Conservation (phyloP, 2,797 vertebrate genomes). For the Ptychadena robeensis region DNA sequence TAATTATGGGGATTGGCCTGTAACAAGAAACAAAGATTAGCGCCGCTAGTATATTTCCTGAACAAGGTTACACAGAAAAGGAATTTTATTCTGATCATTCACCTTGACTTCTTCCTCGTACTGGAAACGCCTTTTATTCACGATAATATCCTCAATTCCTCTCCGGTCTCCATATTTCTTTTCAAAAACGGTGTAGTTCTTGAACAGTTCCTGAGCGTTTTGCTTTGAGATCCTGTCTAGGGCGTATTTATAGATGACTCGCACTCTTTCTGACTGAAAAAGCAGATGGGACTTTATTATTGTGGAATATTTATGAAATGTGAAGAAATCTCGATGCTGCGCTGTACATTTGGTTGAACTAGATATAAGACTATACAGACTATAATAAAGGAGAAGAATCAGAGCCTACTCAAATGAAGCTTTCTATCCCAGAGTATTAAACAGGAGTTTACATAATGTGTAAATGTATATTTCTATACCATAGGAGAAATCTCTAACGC, state of each 20-base stretch:
- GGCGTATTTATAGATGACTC: slow-evolving; percentile 96
- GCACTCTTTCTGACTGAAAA: slow-evolving; percentile 90
- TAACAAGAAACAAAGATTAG: slow-evolving; percentile 28
- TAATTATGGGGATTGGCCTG: slow-evolving; percentile 97
- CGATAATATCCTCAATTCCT: slow-evolving; percentile 97
- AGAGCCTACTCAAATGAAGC: no score
- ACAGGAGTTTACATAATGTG: neutral
- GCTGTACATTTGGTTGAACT: no score
- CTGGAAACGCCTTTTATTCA: slow-evolving; percentile 94
- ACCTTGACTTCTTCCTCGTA: slow-evolving; percentile 99
- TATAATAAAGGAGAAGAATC: no score
- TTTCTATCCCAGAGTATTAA: no score
- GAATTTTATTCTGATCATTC: neutral
- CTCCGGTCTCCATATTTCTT: slow-evolving; percentile 96
- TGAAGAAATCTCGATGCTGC: no score
- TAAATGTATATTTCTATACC: neutral
- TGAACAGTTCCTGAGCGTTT: slow-evolving; percentile 94
- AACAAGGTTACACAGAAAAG: neutral
- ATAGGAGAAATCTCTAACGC: slow-evolving; percentile 51
- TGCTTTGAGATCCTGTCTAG: slow-evolving; percentile 94
- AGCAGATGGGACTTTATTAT: no score
- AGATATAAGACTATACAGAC: no score
- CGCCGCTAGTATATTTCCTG: neutral
- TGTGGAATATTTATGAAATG: no score
- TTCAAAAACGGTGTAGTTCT: slow-evolving; percentile 97